These are phyloP conservation scores for Bovichtus diacanthus DNA, from an alignment of 2,797 vertebrate species.

Conservation along the genomic window DNA sequence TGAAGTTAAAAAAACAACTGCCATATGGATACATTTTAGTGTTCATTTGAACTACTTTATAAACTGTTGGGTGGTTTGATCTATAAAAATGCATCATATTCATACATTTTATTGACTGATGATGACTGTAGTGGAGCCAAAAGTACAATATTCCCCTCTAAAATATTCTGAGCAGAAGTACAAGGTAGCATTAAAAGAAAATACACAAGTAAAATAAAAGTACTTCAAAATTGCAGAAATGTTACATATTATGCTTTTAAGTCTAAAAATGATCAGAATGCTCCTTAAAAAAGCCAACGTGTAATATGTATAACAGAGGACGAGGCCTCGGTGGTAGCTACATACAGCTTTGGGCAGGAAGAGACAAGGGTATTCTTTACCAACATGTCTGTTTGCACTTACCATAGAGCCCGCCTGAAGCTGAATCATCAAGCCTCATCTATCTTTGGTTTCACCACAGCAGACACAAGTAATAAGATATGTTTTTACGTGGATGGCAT, in stretches of 20 bases:
- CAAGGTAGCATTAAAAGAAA: neutral
- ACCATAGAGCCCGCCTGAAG: slow-evolving; percentile 17
- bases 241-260: too few species aligned
- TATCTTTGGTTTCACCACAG: slow-evolving; percentile 56
- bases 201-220: neutral
- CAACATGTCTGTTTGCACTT: slow-evolving; percentile 22
- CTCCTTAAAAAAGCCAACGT: neutral
- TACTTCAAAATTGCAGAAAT: neutral
- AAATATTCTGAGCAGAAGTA: neutral
- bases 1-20: slow-evolving; percentile 37
- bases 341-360: neutral
- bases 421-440: slow-evolving; percentile 44
- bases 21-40: too few species aligned
- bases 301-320: neutral
- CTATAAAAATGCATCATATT: neutral
- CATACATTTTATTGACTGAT: slow-evolving; percentile 5
- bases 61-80: neutral
- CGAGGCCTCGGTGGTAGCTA: neutral
- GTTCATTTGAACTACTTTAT: neutral
- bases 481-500: slow-evolving; percentile 43
- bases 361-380: slow-evolving; percentile 10
- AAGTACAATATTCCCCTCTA: neutral
- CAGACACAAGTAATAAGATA: slow-evolving; percentile 36
- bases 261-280: neutral
- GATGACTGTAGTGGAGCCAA: neutral